A percentile compares a stretch with the other conserved stretches of the same genome.
phyloP scores from a whole-genome alignment of 2,113 vertebrate species.

The Python bivittatus region DNA sequence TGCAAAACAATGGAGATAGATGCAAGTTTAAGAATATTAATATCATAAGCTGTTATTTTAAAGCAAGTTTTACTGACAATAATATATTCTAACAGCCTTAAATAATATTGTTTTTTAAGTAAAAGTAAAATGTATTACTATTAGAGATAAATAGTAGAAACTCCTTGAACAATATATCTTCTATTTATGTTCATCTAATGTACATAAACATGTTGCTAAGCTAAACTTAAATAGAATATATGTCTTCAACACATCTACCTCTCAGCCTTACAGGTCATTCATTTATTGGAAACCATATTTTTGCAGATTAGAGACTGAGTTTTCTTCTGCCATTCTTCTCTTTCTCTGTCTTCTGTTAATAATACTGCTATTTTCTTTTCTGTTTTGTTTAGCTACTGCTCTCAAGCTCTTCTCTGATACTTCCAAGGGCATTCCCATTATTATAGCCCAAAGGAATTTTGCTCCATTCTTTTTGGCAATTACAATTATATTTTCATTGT shows the following conservation, averaged over 20 bases:
- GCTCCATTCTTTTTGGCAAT: background rate
- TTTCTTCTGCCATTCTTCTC: no score
- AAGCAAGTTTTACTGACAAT: constrained; percentile 8
- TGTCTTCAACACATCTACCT: background rate
- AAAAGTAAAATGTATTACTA: background rate
- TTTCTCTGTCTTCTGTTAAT: background rate
- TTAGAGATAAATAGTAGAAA: background rate
- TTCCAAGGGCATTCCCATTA: background rate
- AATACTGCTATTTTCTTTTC: background rate
- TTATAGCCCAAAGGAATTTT: background rate
- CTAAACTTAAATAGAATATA: background rate
- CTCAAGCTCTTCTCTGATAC: background rate
- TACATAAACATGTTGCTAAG: background rate
- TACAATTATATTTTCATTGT: background rate
- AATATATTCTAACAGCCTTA: background rate
- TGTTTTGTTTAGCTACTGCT: background rate
- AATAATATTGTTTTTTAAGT: background rate
- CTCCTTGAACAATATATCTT: background rate
- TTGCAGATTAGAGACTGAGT: background rate
- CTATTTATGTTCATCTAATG: background rate
- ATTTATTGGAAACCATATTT: background rate
- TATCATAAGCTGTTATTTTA: background rate
- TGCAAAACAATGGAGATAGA: background rate
- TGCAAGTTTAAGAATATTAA: background rate
- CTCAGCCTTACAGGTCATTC: background rate